A percentile compares a stretch with the other conserved stretches of the same genome.
These are phyloP conservation scores for Etheostoma perlongum DNA, from an alignment of 2,797 vertebrate genomes.

Conservation along the genomic window DNA sequence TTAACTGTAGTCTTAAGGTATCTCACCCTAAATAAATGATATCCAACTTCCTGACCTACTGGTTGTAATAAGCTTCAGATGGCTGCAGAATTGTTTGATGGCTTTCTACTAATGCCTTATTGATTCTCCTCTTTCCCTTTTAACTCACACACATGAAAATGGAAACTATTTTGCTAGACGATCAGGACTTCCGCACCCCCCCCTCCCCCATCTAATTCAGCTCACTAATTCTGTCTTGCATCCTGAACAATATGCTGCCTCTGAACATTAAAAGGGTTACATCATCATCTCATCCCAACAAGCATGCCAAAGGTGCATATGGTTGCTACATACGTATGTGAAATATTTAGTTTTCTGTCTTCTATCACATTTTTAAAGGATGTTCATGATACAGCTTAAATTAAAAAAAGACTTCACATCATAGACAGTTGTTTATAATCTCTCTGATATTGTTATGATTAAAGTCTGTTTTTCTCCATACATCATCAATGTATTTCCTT, in stretches of 20 bases:
- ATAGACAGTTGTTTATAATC: slow-evolving; percentile 34
- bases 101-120: slow-evolving; percentile 84
- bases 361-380: slow-evolving; percentile 6
- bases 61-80: slow-evolving; percentile 72
- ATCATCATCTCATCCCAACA: slow-evolving; percentile 40
- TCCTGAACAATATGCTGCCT: slow-evolving; percentile 44
- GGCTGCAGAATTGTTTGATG: slow-evolving; percentile 71
- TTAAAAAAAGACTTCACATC: slow-evolving; percentile 27
- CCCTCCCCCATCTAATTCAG: slow-evolving; percentile 45
- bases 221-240: slow-evolving; percentile 48
- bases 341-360: slow-evolving; percentile 36
- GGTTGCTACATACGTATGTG: slow-evolving; percentile 38
- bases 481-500: slow-evolving; percentile 26
- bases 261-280: slow-evolving; percentile 33
- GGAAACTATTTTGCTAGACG: slow-evolving; percentile 79
- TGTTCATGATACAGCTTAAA: slow-evolving; percentile 34
- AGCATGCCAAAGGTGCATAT: slow-evolving; percentile 15
- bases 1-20: slow-evolving; percentile 75
- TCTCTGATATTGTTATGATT: slow-evolving; percentile 31
- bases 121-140: slow-evolving; percentile 82
- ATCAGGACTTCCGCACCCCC: slow-evolving; percentile 57
- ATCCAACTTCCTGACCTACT: slow-evolving; percentile 73
- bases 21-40: slow-evolving; percentile 75
- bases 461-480: slow-evolving; percentile 29
- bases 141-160: slow-evolving; percentile 79